These are phyloP conservation scores for Archips crataeganus DNA, from an alignment of 2,888 invertebrate species.

Conservation along the genomic window DNA sequence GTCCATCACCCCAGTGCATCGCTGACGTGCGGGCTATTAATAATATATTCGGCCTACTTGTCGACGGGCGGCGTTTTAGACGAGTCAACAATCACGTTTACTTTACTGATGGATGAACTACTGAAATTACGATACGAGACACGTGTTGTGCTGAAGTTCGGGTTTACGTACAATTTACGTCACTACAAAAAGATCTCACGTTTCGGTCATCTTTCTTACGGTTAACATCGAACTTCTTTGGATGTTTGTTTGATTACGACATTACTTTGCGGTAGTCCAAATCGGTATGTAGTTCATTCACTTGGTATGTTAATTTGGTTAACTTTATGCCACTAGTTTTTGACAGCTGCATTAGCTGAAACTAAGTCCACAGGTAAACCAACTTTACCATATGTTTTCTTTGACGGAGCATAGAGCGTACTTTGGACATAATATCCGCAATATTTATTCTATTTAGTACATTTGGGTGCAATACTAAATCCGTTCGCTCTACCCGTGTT, in stretches of 20 bases:
- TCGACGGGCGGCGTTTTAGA: conserved; percentile 39
- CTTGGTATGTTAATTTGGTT: no score
- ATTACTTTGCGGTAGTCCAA: neutral
- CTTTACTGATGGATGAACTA: conserved; percentile 36
- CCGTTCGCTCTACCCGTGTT: no score
- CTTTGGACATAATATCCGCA: no score
- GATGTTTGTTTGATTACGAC: neutral
- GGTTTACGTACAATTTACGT: conserved; percentile 1
- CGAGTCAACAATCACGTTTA: conserved; percentile 37
- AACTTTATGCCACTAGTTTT: no score
- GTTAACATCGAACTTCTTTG: neutral
- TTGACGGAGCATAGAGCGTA: neutral
- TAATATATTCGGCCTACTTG: conserved; percentile 79
- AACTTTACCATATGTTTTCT: neutral
- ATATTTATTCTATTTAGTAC: neutral
- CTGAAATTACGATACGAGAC: conserved; percentile 14
- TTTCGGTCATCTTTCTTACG: neutral
- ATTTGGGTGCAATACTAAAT: no score
- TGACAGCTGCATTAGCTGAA: neutral
- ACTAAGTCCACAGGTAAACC: neutral
- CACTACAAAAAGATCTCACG: neutral
- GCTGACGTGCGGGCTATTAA: conserved; percentile 73
- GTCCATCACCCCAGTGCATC: conserved; percentile 42
- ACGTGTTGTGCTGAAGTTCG: neutral
- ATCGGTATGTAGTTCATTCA: no score